Evolutionary conservation across 2,888 invertebrate genomes (phyloP), one percentile per base, ranked within the genome.

Genomic region (Nemapogon koenigi): DNA sequence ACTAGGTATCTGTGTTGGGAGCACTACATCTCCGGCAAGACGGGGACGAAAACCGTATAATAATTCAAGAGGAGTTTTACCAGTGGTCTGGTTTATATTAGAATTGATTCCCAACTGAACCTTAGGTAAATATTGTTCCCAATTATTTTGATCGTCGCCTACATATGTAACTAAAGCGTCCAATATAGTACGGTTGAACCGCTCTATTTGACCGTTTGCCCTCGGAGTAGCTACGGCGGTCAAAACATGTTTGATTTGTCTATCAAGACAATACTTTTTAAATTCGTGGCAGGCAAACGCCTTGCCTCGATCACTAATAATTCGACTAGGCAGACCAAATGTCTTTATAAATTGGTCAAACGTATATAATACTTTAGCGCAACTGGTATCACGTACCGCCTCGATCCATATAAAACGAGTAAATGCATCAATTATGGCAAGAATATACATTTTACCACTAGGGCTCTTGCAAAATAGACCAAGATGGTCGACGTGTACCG

Each of bases 191-290:
- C 35, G 35, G 16, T 35, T 35, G 13, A 18, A 39, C 16, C 39
- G 4, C n/a, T 39, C 39, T 32, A n/a, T n/a, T n/a, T n/a, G n/a
- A n/a, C n/a, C n/a, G n/a, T n/a, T n/a, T n/a, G n/a, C n/a, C n/a
- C n/a, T 17, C 15, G 39, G 39, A 14, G 35, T 40, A 3, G 39
- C 39, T 4, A 40, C 39, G 11, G 35, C 39, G n/a, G 35, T 40
- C 30, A 40, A 29, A 4, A 40, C 36, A 16, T 35, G 39, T 15
- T 40, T 40, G 15, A 40, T 39, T 26, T 39, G 39, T 27, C 33
- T 32, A 3, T 32, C 17, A 13, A 6, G 7, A 8, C 39, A 39
- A 33, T 39, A 38, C 17, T 7, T 38, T 13, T 38, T 38, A 10
- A 38, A 33, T 11, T 38, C 33, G 25, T 27, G 16, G 14, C 38